phyloP scores from a whole-genome alignment of 2,797 vertebrate genomes.

The Acanthopagrus latus region DNA sequence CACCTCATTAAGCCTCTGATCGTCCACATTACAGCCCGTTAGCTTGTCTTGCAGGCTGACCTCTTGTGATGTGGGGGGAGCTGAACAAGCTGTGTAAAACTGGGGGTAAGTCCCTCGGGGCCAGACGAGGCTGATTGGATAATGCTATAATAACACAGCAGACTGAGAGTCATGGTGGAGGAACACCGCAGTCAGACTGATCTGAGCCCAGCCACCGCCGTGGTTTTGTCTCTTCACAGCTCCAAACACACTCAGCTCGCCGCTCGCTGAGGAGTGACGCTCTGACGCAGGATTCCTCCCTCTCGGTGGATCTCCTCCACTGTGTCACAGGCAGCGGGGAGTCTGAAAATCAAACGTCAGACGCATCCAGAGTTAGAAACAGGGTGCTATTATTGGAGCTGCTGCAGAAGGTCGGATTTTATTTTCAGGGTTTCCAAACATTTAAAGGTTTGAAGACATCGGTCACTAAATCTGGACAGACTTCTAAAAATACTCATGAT shows the following conservation, averaged over 20 bases:
- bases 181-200: conserved; percentile 67
- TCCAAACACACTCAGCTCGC: conserved; percentile 55
- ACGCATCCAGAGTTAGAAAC: conserved; percentile 51
- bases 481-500: neutral
- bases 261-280: conserved; percentile 43
- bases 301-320: conserved; percentile 34
- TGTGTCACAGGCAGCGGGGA: conserved; percentile 12
- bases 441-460: conserved; percentile 2
- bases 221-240: conserved; percentile 71
- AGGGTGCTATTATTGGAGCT: conserved; percentile 56
- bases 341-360: conserved; percentile 46
- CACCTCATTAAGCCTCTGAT: conserved; percentile 6
- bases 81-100: conserved; percentile 28
- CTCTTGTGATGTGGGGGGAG: conserved; percentile 35
- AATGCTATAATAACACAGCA: conserved; percentile 79
- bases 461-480: neutral
- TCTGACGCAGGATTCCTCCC: conserved; percentile 72
- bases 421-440: conserved; percentile 49
- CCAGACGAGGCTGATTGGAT: conserved; percentile 79
- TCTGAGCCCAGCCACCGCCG: conserved; percentile 58
- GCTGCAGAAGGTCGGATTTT: conserved; percentile 23
- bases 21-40: conserved; percentile 30
- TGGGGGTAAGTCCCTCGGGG: conserved; percentile 66
- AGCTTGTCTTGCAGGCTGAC: conserved; percentile 31
- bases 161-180: conserved; percentile 60